Evolutionary conservation across 2,797 vertebrate species (phyloP).

Genomic region (Argyrosomus regius): DNA sequence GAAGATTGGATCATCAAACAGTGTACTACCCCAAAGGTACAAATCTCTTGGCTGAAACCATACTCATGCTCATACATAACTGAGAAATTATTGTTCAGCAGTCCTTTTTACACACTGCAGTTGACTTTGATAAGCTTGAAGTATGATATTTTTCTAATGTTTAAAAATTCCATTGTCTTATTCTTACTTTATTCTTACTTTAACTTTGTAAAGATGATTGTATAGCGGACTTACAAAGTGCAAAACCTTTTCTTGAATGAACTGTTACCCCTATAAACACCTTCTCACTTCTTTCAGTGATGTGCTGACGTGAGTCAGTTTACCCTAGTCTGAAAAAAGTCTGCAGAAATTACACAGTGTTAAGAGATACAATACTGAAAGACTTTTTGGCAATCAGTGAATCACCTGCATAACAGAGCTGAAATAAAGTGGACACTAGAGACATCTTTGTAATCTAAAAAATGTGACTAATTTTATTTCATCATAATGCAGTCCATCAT

Average conservation of each 20-base stretch:
- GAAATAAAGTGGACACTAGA: neutral
- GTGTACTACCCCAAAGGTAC: neutral
- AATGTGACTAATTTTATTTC: constrained; percentile 20
- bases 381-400: neutral
- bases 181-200: neutral
- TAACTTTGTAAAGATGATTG: neutral
- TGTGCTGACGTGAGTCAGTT: neutral
- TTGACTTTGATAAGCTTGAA: constrained; percentile 1
- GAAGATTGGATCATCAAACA: constrained; percentile 10
- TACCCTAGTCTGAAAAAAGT: neutral
- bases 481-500: constrained; percentile 5
- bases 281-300: neutral
- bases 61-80: neutral
- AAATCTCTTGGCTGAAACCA: neutral
- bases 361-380: neutral
- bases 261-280: neutral
- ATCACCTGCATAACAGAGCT: constrained; percentile 27
- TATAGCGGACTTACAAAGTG: neutral
- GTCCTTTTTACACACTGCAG: neutral
- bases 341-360: neutral
- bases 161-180: neutral
- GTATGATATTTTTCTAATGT: neutral
- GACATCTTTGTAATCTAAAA: neutral
- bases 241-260: neutral
- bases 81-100: neutral